A percentile compares a stretch with the other conserved stretches of the same genome.
Conservation (phyloP, 2,113 vertebrate species). For the Channa maculata region DNA sequence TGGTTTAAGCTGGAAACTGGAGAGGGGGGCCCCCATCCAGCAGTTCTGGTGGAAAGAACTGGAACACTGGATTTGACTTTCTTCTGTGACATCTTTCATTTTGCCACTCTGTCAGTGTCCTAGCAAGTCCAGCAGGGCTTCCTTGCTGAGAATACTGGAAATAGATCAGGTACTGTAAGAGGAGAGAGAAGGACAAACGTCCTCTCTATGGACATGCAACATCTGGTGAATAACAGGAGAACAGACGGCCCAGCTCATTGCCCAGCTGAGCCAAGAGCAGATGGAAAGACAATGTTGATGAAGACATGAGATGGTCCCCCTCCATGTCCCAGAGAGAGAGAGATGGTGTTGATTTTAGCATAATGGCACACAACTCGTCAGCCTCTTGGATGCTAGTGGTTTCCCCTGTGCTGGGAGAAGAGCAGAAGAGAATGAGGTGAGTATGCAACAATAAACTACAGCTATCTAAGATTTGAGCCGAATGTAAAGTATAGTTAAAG, state of each 20-base stretch:
- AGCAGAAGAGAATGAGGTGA: slow-evolving; percentile 1
- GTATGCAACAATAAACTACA: background rate
- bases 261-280: slow-evolving; percentile 84
- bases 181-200: slow-evolving; percentile 71
- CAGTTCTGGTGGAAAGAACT: slow-evolving; percentile 84
- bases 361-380: slow-evolving; percentile 93
- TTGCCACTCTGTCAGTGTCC: slow-evolving; percentile 75
- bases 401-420: slow-evolving; percentile 82
- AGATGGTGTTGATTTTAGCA: slow-evolving; percentile 87
- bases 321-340: slow-evolving; percentile 82
- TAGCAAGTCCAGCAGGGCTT: slow-evolving; percentile 84
- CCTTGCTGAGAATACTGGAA: slow-evolving; percentile 80
- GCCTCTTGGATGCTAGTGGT: slow-evolving; percentile 89
- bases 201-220: slow-evolving; percentile 94
- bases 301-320: slow-evolving; percentile 86
- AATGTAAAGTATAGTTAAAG: background rate
- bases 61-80: slow-evolving; percentile 76
- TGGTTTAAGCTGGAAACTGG: slow-evolving; percentile 83
- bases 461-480: background rate
- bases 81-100: slow-evolving; percentile 77
- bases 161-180: slow-evolving; percentile 74
- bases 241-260: slow-evolving; percentile 81
- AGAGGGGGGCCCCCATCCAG: slow-evolving; percentile 76
- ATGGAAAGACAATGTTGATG: slow-evolving; percentile 83
- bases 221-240: slow-evolving; percentile 84